Conservation (phyloP, 1,140 invertebrate species). For the Drosophila ohnishii region DNA sequence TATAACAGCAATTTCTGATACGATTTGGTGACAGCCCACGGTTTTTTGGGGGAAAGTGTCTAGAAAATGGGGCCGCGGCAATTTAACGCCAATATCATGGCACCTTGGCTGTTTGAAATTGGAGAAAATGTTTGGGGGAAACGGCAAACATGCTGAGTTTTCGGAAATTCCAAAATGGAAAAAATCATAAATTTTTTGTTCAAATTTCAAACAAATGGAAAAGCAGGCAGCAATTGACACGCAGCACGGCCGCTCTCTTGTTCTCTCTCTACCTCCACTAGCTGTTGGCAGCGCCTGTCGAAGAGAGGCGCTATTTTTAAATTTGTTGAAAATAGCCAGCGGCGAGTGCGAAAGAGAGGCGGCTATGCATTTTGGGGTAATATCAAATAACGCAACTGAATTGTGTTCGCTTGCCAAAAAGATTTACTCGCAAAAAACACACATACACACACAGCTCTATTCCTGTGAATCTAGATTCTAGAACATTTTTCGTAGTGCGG, state of each 20-base stretch:
- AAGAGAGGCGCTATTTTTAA: conserved; percentile 73
- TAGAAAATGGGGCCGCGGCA: conserved; percentile 16
- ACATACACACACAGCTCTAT: conserved; percentile 17
- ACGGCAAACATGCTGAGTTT: conserved; percentile 25
- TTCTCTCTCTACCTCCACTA: conserved; percentile 3
- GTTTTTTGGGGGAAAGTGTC: conserved; percentile 19
- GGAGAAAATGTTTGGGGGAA: conserved; percentile 41
- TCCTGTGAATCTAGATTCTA: conserved; percentile 43
- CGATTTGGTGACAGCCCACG: conserved; percentile 33
- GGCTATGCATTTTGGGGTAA: conserved; percentile 29
- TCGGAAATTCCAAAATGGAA: conserved; percentile 39
- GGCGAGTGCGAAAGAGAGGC: conserved; percentile 52
- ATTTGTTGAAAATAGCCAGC: conserved; percentile 61
- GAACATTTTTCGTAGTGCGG: conserved; percentile 53
- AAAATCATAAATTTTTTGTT: conserved; percentile 41
- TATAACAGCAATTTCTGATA: conserved; percentile 43
- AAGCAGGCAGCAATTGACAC: conserved; percentile 34
- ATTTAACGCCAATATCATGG: conserved; percentile 55
- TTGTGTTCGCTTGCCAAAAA: conserved; percentile 63
- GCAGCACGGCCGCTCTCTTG: conserved; percentile 8
- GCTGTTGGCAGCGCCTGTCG: conserved; percentile 63
- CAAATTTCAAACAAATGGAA: conserved; percentile 41
- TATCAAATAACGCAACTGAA: conserved; percentile 72
- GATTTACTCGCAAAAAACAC: conserved; percentile 44
- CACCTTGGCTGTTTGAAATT: conserved; percentile 26